Conservation (phyloP, 2,888 invertebrate species). For the Nomada hirtipes region DNA sequence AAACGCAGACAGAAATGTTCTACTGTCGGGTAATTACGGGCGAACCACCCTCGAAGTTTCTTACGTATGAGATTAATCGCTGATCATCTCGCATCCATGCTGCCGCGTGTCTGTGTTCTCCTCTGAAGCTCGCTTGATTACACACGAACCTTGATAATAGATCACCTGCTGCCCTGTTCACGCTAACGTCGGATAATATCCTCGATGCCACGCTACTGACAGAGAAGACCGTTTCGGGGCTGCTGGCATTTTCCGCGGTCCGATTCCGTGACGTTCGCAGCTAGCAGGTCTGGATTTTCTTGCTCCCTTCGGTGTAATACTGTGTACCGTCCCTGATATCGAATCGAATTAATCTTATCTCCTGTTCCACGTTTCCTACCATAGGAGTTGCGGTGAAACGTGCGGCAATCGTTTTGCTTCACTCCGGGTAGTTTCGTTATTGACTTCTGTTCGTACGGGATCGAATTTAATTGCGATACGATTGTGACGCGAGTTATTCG, state of each 20-base stretch:
- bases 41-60: conserved; percentile 50
- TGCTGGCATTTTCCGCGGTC: conserved; percentile 45
- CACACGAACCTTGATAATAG: conserved; percentile 72
- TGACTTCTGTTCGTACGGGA: too few species aligned
- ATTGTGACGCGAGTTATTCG: too few species aligned
- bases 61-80: conserved; percentile 69
- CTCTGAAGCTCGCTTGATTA: conserved; percentile 69
- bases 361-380: neutral
- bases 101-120: conserved; percentile 66
- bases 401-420: neutral
- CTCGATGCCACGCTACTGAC: conserved; percentile 54
- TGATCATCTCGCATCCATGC: conserved; percentile 66
- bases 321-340: neutral
- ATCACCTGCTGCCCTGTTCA: conserved; percentile 70
- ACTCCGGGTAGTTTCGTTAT: neutral
- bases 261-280: conserved; percentile 38
- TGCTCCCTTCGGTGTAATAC: neutral
- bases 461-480: too few species aligned
- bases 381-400: neutral
- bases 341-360: conserved; percentile 31
- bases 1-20: conserved; percentile 18
- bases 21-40: conserved; percentile 23
- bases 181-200: conserved; percentile 68
- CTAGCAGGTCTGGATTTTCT: conserved; percentile 5
- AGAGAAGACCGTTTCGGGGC: conserved; percentile 37